Conservation (phyloP, 2,888 invertebrate genomes). For the Acleris emargana region DNA sequence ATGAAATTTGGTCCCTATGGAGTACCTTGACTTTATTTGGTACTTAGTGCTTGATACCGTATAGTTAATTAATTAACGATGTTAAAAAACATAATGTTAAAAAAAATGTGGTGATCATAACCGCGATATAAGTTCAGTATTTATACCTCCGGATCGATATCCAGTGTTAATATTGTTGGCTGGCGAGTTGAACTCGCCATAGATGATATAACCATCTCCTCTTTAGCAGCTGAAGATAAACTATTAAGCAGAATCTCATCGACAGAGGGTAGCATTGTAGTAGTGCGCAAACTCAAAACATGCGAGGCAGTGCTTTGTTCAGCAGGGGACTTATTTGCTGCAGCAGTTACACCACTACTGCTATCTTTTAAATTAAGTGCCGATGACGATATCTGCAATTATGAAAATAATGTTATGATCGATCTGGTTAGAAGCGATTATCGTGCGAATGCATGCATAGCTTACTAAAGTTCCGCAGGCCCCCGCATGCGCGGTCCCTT, state of each 20-base stretch:
- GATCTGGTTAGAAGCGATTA: constrained; percentile 61
- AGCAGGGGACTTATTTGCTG: constrained; percentile 73
- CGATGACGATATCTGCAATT: constrained; percentile 81
- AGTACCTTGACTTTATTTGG: constrained; percentile 18
- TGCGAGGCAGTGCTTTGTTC: constrained; percentile 83
- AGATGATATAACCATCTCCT: constrained; percentile 82
- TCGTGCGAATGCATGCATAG: constrained; percentile 67
- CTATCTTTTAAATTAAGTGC: constrained; percentile 79
- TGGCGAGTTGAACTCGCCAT: constrained; percentile 79
- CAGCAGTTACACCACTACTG: constrained; percentile 77
- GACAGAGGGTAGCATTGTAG: constrained; percentile 84
- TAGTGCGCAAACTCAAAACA: constrained; percentile 82
- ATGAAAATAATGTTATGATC: constrained; percentile 76
- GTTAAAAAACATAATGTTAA: constrained; percentile 37
- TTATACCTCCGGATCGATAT: constrained; percentile 86
- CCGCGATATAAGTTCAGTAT: constrained; percentile 62
- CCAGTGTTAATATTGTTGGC: constrained; percentile 84
- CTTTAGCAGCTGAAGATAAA: constrained; percentile 84
- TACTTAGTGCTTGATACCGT: constrained; percentile 11
- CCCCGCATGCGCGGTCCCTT: constrained; percentile 52
- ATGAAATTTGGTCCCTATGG: constrained; percentile 5
- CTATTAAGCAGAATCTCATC: constrained; percentile 85
- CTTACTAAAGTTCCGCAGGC: constrained; percentile 53
- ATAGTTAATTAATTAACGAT: too few species aligned
- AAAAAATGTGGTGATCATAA: constrained; percentile 47